A percentile compares a stretch with the other conserved stretches of the same genome.
Evolutionary conservation across 2,888 invertebrate species (phyloP).

Genomic region (Blastobasis lacticolella): DNA sequence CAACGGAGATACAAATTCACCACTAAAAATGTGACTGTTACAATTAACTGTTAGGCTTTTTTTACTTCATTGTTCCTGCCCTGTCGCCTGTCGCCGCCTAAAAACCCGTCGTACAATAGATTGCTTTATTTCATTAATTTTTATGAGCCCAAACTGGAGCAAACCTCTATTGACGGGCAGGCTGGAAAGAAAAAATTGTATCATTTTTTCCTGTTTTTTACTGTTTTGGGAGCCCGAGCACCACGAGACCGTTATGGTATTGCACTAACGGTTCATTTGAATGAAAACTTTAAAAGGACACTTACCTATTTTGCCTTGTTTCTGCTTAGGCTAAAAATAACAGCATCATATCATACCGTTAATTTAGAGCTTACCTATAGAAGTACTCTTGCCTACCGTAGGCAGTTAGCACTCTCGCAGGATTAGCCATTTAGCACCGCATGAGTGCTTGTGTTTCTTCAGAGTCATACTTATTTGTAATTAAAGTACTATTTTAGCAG

Average conservation of each 20-base stretch:
- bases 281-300: too few relatives aligned
- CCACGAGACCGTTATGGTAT: constrained; percentile 3
- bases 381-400: too few relatives aligned
- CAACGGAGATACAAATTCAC: too few relatives aligned
- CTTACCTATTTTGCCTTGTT: too few relatives aligned
- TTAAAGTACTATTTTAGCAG: too few relatives aligned
- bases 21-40: constrained; percentile 34
- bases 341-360: too few relatives aligned
- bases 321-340: too few relatives aligned
- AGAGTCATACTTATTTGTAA: too few relatives aligned
- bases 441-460: too few relatives aligned
- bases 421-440: too few relatives aligned
- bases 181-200: constrained; percentile 9
- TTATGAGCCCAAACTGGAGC: constrained; percentile 42
- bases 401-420: too few relatives aligned
- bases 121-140: constrained; percentile 56
- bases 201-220: constrained; percentile 16
- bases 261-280: not conserved
- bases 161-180: constrained; percentile 17
- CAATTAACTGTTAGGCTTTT: constrained; percentile 47
- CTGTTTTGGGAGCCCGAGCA: not conserved
- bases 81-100: constrained; percentile 15
- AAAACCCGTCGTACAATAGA: constrained; percentile 32
- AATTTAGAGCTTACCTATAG: too few relatives aligned
- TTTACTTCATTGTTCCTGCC: constrained; percentile 21